Conservation (phyloP, 2,113 vertebrate genomes). For the Alexandromys fortis region DNA sequence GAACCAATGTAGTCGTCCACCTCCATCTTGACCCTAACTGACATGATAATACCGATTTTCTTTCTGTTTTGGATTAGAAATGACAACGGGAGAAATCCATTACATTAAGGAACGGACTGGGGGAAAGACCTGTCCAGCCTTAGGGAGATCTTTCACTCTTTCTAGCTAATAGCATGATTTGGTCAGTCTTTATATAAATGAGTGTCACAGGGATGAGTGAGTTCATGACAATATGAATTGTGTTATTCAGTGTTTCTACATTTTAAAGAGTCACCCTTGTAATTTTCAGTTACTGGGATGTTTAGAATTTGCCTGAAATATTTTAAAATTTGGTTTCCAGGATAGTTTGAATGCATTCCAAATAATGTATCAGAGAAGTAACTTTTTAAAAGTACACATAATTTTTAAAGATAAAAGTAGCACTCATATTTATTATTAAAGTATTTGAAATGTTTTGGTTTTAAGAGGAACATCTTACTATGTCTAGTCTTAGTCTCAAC, state of each 20-base stretch:
- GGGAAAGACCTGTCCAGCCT: background rate
- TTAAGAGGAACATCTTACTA: background rate
- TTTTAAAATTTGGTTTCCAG: slow-evolving; percentile 31
- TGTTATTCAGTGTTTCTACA: background rate
- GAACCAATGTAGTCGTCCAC: slow-evolving; percentile 15
- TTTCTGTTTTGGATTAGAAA: slow-evolving; percentile 24
- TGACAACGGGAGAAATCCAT: slow-evolving; percentile 2
- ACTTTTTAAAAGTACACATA: background rate
- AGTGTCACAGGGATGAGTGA: background rate
- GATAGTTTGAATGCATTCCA: slow-evolving; percentile 4
- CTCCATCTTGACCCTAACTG: slow-evolving; percentile 26
- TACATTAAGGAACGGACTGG: background rate
- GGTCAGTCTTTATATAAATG: background rate
- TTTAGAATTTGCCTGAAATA: slow-evolving; percentile 45
- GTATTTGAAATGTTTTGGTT: background rate
- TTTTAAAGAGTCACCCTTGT: background rate
- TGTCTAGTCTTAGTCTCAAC: background rate
- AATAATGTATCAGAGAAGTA: background rate
- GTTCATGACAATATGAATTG: background rate
- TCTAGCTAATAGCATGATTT: slow-evolving; percentile 39
- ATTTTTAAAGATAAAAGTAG: slow-evolving; percentile 5
- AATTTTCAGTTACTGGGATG: background rate
- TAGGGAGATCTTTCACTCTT: background rate
- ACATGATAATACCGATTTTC: background rate
- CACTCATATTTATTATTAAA: background rate